Percentiles rank a stretch among this genome's conserved stretches.
These are phyloP conservation scores for Stenolophus ochropezus DNA, from an alignment of 2,888 invertebrate species.

Conservation along the genomic window DNA sequence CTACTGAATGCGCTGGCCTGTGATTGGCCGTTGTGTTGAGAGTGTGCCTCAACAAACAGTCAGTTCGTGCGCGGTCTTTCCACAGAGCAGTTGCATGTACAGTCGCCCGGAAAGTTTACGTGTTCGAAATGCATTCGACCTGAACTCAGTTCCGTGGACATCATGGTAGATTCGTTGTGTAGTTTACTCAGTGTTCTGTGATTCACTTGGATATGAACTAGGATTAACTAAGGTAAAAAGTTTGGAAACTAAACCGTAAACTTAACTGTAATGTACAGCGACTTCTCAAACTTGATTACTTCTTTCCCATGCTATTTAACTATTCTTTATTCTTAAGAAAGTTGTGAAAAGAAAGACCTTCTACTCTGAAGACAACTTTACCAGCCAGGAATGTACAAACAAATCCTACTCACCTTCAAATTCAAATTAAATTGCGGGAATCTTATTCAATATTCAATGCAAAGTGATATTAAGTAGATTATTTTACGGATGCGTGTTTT, in stretches of 20 bases:
- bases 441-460: not conserved
- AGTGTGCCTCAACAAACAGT: not conserved
- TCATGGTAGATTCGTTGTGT: not conserved
- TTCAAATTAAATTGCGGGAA: not conserved
- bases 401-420: slow-evolving; percentile 13
- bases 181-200: not conserved
- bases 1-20: not conserved
- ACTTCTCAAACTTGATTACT: not conserved
- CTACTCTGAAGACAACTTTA: not conserved
- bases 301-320: not conserved
- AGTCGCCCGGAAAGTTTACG: slow-evolving; percentile 5
- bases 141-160: slow-evolving; percentile 19
- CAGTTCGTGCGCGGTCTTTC: slow-evolving; percentile 1
- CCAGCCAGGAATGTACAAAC: not conserved
- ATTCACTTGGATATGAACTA: not conserved
- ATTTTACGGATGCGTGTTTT: not conserved
- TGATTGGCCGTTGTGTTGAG: not conserved
- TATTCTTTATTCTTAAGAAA: not conserved
- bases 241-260: not conserved
- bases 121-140: slow-evolving; percentile 26
- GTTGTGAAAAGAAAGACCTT: not conserved
- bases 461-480: not conserved
- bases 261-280: not conserved
- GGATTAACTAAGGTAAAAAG: not conserved
- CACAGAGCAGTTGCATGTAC: not conserved